A percentile compares a stretch with the other conserved stretches of the same genome.
Conservation (phyloP, 2,888 invertebrate genomes). For the Polymixis flavicincta region DNA sequence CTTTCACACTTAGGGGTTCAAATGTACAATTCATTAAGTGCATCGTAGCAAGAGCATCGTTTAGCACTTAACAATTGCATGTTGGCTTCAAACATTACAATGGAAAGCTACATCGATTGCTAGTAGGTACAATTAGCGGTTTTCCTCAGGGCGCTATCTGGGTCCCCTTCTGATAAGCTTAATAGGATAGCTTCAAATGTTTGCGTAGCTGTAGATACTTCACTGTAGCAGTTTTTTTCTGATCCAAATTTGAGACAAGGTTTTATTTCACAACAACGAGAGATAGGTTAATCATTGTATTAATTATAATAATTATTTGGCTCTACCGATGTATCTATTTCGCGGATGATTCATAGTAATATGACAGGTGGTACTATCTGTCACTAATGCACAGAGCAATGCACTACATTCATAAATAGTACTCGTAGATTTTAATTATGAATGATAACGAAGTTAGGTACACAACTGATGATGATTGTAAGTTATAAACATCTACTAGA, state of each 20-base stretch:
- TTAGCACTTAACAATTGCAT: slow-evolving; percentile 43
- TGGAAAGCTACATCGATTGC: slow-evolving; percentile 18
- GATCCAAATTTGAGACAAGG: not conserved
- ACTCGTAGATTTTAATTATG: slow-evolving; percentile 27
- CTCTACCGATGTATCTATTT: not conserved
- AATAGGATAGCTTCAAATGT: not conserved
- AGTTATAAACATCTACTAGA: not conserved
- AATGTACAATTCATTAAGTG: slow-evolving; percentile 12
- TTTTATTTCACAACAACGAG: too few relatives aligned
- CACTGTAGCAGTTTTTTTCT: not conserved
- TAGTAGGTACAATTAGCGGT: not conserved
- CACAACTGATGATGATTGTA: not conserved
- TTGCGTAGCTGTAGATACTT: not conserved
- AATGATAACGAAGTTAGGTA: not conserved
- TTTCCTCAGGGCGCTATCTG: slow-evolving; percentile 13
- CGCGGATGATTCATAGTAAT: slow-evolving; percentile 12
- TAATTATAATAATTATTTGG: not conserved
- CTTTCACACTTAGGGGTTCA: not conserved
- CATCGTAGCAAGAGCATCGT: slow-evolving; percentile 26
- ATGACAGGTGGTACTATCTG: slow-evolving; percentile 11
- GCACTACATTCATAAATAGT: not conserved
- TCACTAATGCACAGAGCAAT: not conserved
- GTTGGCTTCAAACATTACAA: slow-evolving; percentile 26
- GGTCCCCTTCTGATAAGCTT: not conserved
- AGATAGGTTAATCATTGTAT: not conserved